Percentiles rank a stretch among this genome's conserved stretches.
Evolutionary conservation across 2,888 invertebrate genomes (phyloP).

Genomic region (Epsilonema sp.): DNA sequence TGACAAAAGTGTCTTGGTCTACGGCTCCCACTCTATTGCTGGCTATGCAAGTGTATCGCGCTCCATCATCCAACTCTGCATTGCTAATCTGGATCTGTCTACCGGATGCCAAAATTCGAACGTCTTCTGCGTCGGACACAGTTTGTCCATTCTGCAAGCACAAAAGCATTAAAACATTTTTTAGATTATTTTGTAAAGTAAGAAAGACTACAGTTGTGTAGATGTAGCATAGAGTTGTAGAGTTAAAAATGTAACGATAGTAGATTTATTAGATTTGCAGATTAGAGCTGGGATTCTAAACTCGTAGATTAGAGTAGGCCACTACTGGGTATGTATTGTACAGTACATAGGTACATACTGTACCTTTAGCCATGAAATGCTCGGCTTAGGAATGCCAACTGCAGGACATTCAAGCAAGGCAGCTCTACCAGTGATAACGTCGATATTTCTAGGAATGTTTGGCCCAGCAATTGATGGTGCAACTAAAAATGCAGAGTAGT

Average conservation of each 20-base stretch:
- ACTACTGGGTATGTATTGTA: background rate
- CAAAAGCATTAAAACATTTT: background rate
- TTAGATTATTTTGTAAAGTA: background rate
- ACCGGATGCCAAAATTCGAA: conserved; percentile 16
- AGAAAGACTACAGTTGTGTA: background rate
- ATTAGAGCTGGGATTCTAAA: too few relatives aligned
- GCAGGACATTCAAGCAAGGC: conserved; percentile 32
- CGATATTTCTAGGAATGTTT: conserved; percentile 17
- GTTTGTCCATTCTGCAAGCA: conserved; percentile 16
- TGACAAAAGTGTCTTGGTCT: conserved; percentile 20
- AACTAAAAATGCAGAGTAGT: conserved; percentile 17
- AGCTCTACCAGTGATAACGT: conserved; percentile 22
- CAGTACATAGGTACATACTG: background rate
- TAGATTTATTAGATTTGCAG: too few relatives aligned
- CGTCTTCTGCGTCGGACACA: conserved; percentile 11
- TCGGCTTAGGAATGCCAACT: conserved; percentile 30
- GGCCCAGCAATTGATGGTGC: conserved; percentile 20
- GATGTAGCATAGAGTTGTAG: too few relatives aligned
- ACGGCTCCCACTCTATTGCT: conserved; percentile 22
- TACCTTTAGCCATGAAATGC: conserved; percentile 28
- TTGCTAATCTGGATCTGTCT: conserved; percentile 18
- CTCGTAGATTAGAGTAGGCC: too few relatives aligned
- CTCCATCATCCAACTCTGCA: conserved; percentile 8
- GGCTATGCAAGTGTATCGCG: conserved; percentile 23
- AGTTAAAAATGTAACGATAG: too few relatives aligned